Percentiles rank a stretch among this genome's conserved stretches.
Conservation (phyloP, 2,113 vertebrate genomes). For the Sorex araneus region DNA sequence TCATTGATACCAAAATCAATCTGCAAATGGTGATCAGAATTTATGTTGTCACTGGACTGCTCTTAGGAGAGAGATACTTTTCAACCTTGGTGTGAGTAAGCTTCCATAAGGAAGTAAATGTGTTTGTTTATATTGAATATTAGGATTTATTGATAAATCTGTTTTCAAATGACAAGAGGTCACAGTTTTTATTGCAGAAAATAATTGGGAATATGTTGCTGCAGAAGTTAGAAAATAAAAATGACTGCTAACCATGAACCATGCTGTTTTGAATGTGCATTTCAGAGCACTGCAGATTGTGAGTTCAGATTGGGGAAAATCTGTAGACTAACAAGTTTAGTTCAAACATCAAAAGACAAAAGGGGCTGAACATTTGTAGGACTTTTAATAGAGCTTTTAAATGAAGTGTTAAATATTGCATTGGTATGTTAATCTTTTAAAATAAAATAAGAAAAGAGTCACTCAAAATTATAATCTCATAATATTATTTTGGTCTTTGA, state of each 20-base stretch:
- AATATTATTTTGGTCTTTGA: background rate
- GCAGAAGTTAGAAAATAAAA: background rate
- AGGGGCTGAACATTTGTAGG: background rate
- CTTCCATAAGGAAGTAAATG: background rate
- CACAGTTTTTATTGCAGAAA: slow-evolving; percentile 28
- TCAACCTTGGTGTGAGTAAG: background rate
- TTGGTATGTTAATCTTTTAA: background rate
- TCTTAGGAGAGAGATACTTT: background rate
- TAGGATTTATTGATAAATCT: background rate
- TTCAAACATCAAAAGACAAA: background rate
- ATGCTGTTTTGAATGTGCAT: background rate
- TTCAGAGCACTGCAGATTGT: background rate
- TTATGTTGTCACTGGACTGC: background rate
- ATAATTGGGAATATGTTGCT: background rate
- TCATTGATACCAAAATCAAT: background rate
- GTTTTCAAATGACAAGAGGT: background rate
- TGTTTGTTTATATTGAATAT: background rate
- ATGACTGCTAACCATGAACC: background rate
- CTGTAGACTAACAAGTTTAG: background rate
- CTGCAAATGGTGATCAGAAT: background rate
- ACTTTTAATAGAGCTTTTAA: background rate
- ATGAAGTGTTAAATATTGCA: background rate
- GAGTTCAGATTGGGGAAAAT: background rate
- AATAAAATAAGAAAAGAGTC: background rate
- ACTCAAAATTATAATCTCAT: background rate